phyloP scores from a whole-genome alignment of 1,140 invertebrate species.

The Octopus sinensis region DNA sequence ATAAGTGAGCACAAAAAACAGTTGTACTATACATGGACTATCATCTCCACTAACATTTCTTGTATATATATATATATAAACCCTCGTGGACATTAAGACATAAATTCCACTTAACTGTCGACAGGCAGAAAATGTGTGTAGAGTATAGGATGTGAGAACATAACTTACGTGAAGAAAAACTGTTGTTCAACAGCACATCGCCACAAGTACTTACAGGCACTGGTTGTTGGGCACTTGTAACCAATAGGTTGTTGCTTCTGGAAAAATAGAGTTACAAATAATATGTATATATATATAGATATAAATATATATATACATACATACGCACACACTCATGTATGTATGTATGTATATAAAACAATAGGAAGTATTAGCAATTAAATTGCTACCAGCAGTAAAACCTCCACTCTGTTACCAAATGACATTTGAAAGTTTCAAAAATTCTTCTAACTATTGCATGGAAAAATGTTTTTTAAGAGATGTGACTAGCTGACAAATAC shows the following conservation, averaged over 20 bases:
- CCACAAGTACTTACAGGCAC: slow-evolving; percentile 91
- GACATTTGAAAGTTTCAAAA: too few relatives aligned
- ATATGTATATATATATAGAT: background rate
- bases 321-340: too few relatives aligned
- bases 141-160: background rate
- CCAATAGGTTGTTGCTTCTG: slow-evolving; percentile 95
- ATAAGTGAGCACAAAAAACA: too few relatives aligned
- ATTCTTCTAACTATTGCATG: too few relatives aligned
- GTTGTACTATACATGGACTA: too few relatives aligned
- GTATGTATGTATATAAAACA: too few relatives aligned
- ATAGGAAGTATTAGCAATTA: too few relatives aligned
- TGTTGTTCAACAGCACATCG: slow-evolving; percentile 94
- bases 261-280: slow-evolving; percentile 54
- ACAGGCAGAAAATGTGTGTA: background rate
- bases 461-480: too few relatives aligned
- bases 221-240: slow-evolving; percentile 87
- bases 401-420: background rate
- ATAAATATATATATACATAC: too few relatives aligned
- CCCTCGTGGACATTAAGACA: background rate
- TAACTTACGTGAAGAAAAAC: slow-evolving; percentile 92
- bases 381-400: background rate
- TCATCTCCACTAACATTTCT: too few relatives aligned
- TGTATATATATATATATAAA: slow-evolving; percentile 7
- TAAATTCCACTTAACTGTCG: slow-evolving; percentile 10
- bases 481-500: too few relatives aligned